These are phyloP conservation scores for Hylaeus volcanicus DNA, from an alignment of 1,140 invertebrate genomes.

Conservation along the genomic window DNA sequence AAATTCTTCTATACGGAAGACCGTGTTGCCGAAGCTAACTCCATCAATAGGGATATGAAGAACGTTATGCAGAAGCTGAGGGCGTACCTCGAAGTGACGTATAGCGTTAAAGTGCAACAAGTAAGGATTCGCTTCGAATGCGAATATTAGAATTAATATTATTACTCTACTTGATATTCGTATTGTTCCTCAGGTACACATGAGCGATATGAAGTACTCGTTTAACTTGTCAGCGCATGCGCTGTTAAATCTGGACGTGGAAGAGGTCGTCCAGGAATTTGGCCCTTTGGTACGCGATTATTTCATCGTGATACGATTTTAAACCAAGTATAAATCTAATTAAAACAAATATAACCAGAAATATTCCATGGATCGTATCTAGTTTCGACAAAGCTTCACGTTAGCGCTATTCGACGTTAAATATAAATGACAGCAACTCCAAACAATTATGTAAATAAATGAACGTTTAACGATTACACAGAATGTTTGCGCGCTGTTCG, in stretches of 20 bases:
- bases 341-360: too few relatives aligned
- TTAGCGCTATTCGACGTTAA: too few relatives aligned
- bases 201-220: slow-evolving; percentile 83
- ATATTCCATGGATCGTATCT: too few relatives aligned
- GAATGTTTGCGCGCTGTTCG: slow-evolving; percentile 81
- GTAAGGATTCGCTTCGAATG: slow-evolving; percentile 69
- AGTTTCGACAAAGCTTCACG: too few relatives aligned
- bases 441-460: too few relatives aligned
- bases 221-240: slow-evolving; percentile 82
- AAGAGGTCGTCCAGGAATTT: neutral
- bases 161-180: neutral
- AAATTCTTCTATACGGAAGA: slow-evolving; percentile 91
- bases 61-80: slow-evolving; percentile 85
- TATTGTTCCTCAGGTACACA: slow-evolving; percentile 79
- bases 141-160: too few relatives aligned
- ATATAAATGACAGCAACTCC: too few relatives aligned
- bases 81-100: slow-evolving; percentile 82
- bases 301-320: too few relatives aligned
- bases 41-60: slow-evolving; percentile 85
- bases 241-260: slow-evolving; percentile 82
- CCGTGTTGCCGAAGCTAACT: slow-evolving; percentile 83
- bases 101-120: slow-evolving; percentile 81
- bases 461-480: slow-evolving; percentile 46
- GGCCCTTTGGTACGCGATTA: neutral
- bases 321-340: too few relatives aligned